Percentiles rank a stretch among this genome's conserved stretches.
These are phyloP conservation scores for Anoura caudifer DNA, from an alignment of 2,113 vertebrate genomes.

Conservation along the genomic window DNA sequence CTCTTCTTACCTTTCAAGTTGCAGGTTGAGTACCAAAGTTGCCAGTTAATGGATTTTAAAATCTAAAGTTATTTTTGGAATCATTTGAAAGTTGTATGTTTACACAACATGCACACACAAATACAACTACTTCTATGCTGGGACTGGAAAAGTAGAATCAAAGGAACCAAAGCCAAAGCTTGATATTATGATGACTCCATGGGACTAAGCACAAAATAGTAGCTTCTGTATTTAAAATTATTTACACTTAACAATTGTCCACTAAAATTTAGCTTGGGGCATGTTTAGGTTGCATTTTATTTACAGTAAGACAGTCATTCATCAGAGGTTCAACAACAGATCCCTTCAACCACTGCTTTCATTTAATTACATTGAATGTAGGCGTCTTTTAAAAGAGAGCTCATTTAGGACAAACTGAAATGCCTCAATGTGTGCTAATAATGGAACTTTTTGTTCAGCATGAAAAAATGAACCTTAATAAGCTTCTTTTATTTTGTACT, in stretches of 20 bases:
- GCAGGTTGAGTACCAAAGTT: not conserved
- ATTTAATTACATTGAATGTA: not conserved
- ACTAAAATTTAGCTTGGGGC: not conserved
- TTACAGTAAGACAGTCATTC: not conserved
- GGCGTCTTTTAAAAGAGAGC: conserved; percentile 20
- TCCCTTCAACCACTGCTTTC: not conserved
- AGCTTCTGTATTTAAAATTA: not conserved
- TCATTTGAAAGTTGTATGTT: not conserved
- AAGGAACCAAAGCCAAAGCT: not conserved
- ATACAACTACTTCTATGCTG: not conserved
- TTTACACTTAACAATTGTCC: not conserved
- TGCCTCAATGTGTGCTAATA: not conserved
- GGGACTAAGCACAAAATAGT: not conserved
- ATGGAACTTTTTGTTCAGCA: not conserved
- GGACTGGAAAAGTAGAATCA: not conserved
- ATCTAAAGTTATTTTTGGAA: not conserved
- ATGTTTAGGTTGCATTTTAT: conserved; percentile 9
- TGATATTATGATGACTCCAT: not conserved
- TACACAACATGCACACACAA: not conserved
- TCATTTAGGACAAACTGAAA: conserved; percentile 4
- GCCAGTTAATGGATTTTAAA: not conserved
- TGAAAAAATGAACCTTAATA: conserved; percentile 35
- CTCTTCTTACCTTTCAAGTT: not conserved
- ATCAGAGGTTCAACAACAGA: not conserved
- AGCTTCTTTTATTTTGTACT: not conserved